Conservation (phyloP, 2,113 vertebrate genomes). For the Butorides virescens region DNA sequence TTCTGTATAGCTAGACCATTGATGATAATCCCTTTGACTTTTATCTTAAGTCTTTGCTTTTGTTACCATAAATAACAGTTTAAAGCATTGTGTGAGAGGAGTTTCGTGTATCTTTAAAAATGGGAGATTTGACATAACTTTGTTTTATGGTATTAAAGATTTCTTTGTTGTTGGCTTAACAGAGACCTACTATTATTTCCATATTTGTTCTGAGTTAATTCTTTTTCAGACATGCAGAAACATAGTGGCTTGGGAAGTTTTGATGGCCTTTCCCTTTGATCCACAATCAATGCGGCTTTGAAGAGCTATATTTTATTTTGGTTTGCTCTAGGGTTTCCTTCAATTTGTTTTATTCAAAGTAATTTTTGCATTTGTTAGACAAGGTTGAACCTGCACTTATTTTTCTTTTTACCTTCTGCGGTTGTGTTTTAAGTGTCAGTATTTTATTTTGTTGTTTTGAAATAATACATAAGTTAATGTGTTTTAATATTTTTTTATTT, state of each 20-base stretch:
- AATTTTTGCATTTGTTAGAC: slow-evolving; percentile 59
- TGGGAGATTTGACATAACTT: slow-evolving; percentile 70
- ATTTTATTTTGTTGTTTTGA: not conserved
- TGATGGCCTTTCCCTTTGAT: slow-evolving; percentile 72
- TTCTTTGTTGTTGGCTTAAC: slow-evolving; percentile 78
- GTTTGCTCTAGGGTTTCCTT: slow-evolving; percentile 57
- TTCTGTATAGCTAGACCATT: slow-evolving; percentile 58
- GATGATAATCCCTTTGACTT: slow-evolving; percentile 78
- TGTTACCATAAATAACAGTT: slow-evolving; percentile 74
- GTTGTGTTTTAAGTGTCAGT: not conserved
- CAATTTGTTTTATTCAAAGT: slow-evolving; percentile 56
- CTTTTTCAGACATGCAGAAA: slow-evolving; percentile 68
- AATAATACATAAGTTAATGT: not conserved
- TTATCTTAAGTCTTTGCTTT: slow-evolving; percentile 68
- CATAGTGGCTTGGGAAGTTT: slow-evolving; percentile 63
- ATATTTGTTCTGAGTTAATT: slow-evolving; percentile 74
- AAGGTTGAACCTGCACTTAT: not conserved
- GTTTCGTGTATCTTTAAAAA: slow-evolving; percentile 67
- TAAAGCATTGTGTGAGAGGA: slow-evolving; percentile 65
- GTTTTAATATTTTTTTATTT: not conserved
- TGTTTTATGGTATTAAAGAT: slow-evolving; percentile 72
- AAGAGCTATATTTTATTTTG: slow-evolving; percentile 59
- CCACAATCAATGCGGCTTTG: slow-evolving; percentile 66
- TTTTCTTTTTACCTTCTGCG: not conserved
- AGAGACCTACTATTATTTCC: slow-evolving; percentile 72